Conservation (phyloP, 2,113 vertebrate genomes). For the Ammospiza nelsoni region DNA sequence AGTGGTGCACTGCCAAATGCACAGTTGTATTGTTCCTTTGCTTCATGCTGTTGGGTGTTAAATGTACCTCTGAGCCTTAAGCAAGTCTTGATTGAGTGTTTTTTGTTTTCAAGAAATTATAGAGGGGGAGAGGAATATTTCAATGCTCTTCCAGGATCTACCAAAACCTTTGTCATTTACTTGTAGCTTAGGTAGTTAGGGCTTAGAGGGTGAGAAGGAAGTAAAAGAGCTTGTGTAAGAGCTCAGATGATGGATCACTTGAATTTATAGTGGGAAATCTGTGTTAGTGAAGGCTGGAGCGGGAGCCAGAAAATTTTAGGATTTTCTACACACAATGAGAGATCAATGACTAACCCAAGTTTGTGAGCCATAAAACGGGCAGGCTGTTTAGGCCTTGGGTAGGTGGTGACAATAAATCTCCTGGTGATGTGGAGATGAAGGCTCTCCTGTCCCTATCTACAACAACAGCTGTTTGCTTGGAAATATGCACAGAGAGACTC, state of each 20-base stretch:
- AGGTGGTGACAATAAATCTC: background rate
- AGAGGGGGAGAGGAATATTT: background rate
- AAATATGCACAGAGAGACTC: background rate
- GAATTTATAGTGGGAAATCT: background rate
- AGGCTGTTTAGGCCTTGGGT: background rate
- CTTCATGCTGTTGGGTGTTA: constrained; percentile 20
- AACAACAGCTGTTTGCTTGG: background rate
- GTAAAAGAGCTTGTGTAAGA: background rate
- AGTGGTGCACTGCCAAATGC: constrained; percentile 15
- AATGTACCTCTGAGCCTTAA: constrained; percentile 30
- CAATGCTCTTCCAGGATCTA: background rate
- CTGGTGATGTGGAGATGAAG: background rate
- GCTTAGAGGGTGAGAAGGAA: background rate
- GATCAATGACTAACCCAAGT: background rate
- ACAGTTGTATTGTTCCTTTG: constrained; percentile 3
- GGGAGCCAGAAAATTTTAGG: background rate
- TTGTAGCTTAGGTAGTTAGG: background rate
- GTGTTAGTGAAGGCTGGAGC: background rate
- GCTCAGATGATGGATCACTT: background rate
- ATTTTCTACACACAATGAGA: background rate
- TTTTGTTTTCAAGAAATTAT: background rate
- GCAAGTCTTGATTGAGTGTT: background rate
- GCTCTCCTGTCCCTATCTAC: background rate
- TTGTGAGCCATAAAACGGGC: background rate
- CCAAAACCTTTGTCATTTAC: constrained; percentile 12